Conservation (phyloP, 2,888 invertebrate species). For the Geophilus truncorum region DNA sequence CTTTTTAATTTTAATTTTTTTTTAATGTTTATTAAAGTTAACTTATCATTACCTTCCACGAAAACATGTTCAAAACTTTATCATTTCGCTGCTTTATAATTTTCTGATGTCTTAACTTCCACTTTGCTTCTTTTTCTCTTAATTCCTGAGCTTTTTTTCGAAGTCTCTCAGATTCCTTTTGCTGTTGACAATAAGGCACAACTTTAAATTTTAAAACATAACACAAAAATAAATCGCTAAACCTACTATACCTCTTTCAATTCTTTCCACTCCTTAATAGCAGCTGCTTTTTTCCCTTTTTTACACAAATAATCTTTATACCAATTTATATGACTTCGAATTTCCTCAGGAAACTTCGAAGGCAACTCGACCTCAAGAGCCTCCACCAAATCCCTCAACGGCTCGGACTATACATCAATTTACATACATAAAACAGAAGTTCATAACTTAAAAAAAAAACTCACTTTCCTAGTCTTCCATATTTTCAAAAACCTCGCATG, state of each 20-base stretch:
- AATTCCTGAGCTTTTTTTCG: background rate
- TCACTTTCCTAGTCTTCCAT: background rate
- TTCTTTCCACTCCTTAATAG: background rate
- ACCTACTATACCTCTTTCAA: background rate
- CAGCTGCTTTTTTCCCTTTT: background rate
- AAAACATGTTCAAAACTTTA: background rate
- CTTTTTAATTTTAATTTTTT: slow-evolving; percentile 29
- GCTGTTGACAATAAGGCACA: background rate
- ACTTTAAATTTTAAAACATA: no score
- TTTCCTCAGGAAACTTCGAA: background rate
- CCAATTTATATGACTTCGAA: background rate
- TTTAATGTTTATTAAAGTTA: no score
- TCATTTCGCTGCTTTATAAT: background rate
- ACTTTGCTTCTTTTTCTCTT: background rate
- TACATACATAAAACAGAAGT: background rate
- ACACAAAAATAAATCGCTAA: background rate
- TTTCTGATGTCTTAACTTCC: background rate
- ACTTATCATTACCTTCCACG: background rate
- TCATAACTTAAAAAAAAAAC: background rate
- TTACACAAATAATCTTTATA: background rate
- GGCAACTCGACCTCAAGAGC: background rate
- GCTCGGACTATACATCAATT: background rate
- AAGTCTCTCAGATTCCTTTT: background rate
- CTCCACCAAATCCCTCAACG: background rate
- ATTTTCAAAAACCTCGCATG: background rate